Conservation (phyloP, 1,140 invertebrate genomes). For the Eubasilissa regina region DNA sequence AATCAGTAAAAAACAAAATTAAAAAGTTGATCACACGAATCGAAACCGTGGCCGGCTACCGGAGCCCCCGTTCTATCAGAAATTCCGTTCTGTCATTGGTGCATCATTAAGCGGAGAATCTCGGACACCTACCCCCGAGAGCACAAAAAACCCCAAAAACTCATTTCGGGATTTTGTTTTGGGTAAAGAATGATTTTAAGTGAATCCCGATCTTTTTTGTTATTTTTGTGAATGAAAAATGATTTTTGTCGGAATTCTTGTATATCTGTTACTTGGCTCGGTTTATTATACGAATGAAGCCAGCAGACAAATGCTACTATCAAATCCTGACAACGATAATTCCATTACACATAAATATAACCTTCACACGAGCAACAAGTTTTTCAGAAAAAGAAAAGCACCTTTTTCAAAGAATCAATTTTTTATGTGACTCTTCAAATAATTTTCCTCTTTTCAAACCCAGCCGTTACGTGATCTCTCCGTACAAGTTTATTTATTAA, state of each 20-base stretch:
- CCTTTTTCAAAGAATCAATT: too few species aligned
- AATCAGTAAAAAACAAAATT: constrained; percentile 55
- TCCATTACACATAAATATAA: too few species aligned
- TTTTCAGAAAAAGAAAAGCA: too few species aligned
- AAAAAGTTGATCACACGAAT: constrained; percentile 59
- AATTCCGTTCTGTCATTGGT: constrained; percentile 61
- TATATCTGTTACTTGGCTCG: neutral
- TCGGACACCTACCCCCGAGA: constrained; percentile 37
- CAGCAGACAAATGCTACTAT: too few species aligned
- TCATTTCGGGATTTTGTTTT: constrained; percentile 42
- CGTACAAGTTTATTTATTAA: too few species aligned
- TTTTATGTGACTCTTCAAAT: too few species aligned
- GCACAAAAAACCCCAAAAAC: constrained; percentile 21
- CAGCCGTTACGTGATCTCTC: too few species aligned
- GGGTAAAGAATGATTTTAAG: constrained; percentile 36
- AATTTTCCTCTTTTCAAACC: too few species aligned
- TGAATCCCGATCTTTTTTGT: neutral
- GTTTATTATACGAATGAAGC: too few species aligned
- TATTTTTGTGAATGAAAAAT: constrained; percentile 35
- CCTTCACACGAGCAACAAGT: too few species aligned
- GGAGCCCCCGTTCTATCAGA: constrained; percentile 61
- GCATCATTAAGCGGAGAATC: constrained; percentile 58
- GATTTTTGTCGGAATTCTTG: constrained; percentile 3
- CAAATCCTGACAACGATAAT: too few species aligned
- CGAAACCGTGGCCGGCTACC: constrained; percentile 57